Evolutionary conservation across 2,113 vertebrate species (phyloP), one percentile per base, ranked within the genome.

Genomic region (Myotis davidii): DNA sequence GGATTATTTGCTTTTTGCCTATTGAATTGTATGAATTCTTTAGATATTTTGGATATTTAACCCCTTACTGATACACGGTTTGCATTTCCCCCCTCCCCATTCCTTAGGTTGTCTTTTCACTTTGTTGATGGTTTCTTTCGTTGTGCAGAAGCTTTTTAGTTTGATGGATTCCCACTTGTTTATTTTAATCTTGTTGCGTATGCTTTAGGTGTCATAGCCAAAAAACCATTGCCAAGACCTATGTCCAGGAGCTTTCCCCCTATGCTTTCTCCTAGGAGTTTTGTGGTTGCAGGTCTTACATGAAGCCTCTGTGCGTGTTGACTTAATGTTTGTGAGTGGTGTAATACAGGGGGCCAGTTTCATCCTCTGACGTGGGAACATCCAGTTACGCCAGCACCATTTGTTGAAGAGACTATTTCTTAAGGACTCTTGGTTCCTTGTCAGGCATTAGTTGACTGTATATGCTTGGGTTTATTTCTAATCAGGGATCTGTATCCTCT

Each of bases 401-500:
- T 76, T 92, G 61, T 92, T 74, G 56, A 85, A 56, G 29, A 34
- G 50, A 67, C 27, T 67, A 10, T 45, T 37, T 85, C 76, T 77
- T 59, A 39, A 92, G 52, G 86, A 21, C 78, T 77, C 72, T 67
- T 86, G 91, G 50, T 64, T 56, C 50, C 39, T 54, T 78, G 61
- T 92, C 61, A 86, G 85, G 77, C 48, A 78, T 45, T 85, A 56
- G 48, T 85, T 92, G 27, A 85, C 59, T 52, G 39, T 77, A 45
- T 77, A 59, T 59, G 61, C 73, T 67, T 77, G 17, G 11, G 37
- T 59, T 92, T 69, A 56, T 69, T 92, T 69, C 72, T 11, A 54
- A 85, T 76, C 27, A 76, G 27, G 34, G 81, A 77, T 93, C 27
- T 94, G 84, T 87, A 18, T 72, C 90, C 18, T 89, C 79, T 93